These are phyloP conservation scores for Scaptomyza reducta DNA, from an alignment of 2,888 invertebrate species.

Conservation along the genomic window DNA sequence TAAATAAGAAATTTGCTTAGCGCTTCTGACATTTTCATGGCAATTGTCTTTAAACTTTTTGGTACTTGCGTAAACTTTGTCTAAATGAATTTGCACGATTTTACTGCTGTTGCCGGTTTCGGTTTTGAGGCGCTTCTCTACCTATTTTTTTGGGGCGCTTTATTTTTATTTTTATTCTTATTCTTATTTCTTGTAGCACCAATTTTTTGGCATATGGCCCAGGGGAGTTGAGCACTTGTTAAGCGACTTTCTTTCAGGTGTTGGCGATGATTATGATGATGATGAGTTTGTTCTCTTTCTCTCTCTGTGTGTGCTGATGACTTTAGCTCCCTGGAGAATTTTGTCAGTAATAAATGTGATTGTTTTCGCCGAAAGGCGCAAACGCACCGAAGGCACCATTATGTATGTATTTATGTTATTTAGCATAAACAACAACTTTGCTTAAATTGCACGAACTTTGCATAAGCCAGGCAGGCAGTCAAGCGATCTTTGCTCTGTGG, in stretches of 20 bases:
- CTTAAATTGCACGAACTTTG: slow-evolving; percentile 68
- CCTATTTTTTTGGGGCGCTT: slow-evolving; percentile 42
- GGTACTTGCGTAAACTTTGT: slow-evolving; percentile 57
- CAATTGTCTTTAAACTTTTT: slow-evolving; percentile 62
- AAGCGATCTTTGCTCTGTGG: slow-evolving; percentile 41
- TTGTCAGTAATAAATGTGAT: slow-evolving; percentile 71
- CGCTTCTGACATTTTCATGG: slow-evolving; percentile 42
- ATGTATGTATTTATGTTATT: slow-evolving; percentile 69
- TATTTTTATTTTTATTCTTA: slow-evolving; percentile 51
- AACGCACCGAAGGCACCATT: slow-evolving; percentile 23
- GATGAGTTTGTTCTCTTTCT: slow-evolving; percentile 31
- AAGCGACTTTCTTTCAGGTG: slow-evolving; percentile 70
- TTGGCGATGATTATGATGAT: slow-evolving; percentile 30
- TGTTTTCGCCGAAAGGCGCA: slow-evolving; percentile 62
- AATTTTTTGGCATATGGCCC: slow-evolving; percentile 60
- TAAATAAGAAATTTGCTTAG: slow-evolving; percentile 50
- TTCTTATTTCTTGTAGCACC: slow-evolving; percentile 45
- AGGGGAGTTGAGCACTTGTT: slow-evolving; percentile 67
- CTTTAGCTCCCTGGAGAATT: slow-evolving; percentile 61
- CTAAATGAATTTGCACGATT: slow-evolving; percentile 68
- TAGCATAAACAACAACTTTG: slow-evolving; percentile 54
- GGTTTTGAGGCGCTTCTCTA: slow-evolving; percentile 2
- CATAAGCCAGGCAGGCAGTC: slow-evolving; percentile 48
- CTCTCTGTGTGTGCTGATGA: slow-evolving; percentile 50
- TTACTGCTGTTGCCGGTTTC: slow-evolving; percentile 7